phyloP scores from a whole-genome alignment of 2,113 vertebrate genomes.

The Lepisosteus osseus region DNA sequence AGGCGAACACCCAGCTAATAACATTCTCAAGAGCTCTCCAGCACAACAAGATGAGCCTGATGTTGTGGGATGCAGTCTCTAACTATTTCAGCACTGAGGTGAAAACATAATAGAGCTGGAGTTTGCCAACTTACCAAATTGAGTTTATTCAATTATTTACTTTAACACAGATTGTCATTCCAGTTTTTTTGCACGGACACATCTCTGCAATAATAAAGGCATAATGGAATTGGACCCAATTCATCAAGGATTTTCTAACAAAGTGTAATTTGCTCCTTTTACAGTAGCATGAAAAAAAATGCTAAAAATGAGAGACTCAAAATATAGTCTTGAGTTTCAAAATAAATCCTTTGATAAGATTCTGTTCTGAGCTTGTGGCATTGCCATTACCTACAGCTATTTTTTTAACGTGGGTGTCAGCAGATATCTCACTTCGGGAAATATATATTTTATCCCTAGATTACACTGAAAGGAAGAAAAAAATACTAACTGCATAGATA shows the following conservation, averaged over 20 bases:
- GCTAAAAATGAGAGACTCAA: too few relatives aligned
- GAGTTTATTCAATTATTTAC: conserved; percentile 50
- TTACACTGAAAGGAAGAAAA: too few relatives aligned
- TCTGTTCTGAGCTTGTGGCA: too few relatives aligned
- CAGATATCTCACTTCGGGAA: not conserved
- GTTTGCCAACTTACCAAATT: conserved; percentile 50
- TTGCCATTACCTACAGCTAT: too few relatives aligned
- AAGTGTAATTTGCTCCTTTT: too few relatives aligned
- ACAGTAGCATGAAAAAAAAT: too few relatives aligned
- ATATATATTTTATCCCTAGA: not conserved
- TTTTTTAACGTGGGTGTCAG: conserved; percentile 6
- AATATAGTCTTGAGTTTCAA: too few relatives aligned
- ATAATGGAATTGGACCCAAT: conserved; percentile 5
- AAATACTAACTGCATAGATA: too few relatives aligned
- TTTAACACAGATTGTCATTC: conserved; percentile 35
- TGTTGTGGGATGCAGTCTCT: conserved; percentile 78
- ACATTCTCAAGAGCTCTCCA: conserved; percentile 86
- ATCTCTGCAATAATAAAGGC: conserved; percentile 19
- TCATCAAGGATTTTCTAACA: too few relatives aligned
- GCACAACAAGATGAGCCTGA: conserved; percentile 76
- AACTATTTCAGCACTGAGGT: conserved; percentile 83
- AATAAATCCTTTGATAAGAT: too few relatives aligned
- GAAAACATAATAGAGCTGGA: conserved; percentile 64
- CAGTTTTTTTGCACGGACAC: conserved; percentile 14
- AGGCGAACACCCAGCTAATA: conserved; percentile 90